These are phyloP conservation scores for Sciurus carolinensis DNA, from an alignment of 2,797 vertebrate genomes.

Conservation along the genomic window DNA sequence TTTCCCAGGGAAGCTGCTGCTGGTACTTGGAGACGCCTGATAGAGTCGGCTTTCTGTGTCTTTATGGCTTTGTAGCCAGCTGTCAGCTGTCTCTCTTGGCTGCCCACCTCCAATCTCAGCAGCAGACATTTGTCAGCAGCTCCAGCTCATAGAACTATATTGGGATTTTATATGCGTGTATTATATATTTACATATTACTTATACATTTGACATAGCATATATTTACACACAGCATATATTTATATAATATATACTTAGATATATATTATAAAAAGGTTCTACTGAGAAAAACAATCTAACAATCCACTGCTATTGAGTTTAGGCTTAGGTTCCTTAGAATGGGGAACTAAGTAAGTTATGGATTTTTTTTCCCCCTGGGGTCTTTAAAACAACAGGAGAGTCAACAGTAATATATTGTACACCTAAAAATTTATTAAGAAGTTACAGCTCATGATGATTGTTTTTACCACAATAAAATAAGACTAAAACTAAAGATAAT, in stretches of 20 bases:
- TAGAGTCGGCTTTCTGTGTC: background rate
- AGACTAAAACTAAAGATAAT: background rate
- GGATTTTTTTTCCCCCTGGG: background rate
- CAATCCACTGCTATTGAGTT: background rate
- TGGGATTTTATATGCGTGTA: background rate
- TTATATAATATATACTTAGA: background rate
- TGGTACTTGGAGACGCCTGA: background rate
- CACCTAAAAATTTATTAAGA: background rate
- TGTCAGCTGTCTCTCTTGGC: background rate
- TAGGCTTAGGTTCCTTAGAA: background rate
- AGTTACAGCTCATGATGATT: background rate
- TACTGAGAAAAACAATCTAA: conserved; percentile 19
- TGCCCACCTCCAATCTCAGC: background rate
- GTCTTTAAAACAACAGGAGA: background rate
- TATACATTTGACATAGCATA: background rate
- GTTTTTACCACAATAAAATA: background rate
- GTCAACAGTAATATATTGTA: background rate
- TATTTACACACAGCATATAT: background rate
- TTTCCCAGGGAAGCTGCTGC: conserved; percentile 47
- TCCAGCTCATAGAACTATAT: background rate
- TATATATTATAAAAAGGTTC: background rate
- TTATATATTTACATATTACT: background rate
- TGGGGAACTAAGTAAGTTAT: background rate
- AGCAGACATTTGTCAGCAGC: background rate
- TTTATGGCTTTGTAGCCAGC: background rate